These are phyloP conservation scores for Xestia sexstrigata DNA, from an alignment of 2,888 invertebrate species.

Conservation along the genomic window DNA sequence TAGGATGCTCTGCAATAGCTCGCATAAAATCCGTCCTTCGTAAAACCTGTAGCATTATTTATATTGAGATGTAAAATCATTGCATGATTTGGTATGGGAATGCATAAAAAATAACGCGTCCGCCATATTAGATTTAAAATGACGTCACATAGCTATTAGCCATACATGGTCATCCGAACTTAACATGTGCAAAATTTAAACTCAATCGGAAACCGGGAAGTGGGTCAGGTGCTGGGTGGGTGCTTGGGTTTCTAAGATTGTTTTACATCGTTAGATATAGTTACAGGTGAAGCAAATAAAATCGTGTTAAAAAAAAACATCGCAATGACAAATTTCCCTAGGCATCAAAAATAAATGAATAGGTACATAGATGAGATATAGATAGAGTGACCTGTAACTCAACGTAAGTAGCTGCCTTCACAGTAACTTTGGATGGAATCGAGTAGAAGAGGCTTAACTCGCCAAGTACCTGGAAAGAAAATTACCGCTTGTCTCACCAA, in stretches of 20 bases:
- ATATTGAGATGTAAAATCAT: neutral
- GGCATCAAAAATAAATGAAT: slow-evolving; percentile 1
- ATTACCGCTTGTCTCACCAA: slow-evolving; percentile 40
- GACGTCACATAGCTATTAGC: too few species aligned
- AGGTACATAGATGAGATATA: neutral
- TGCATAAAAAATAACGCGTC: too few species aligned
- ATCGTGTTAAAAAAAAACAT: neutral
- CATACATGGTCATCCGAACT: too few species aligned
- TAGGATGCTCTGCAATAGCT: slow-evolving; percentile 82
- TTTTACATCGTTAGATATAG: too few species aligned
- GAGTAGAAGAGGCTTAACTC: slow-evolving; percentile 87
- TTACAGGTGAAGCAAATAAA: too few species aligned
- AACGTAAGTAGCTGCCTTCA: slow-evolving; percentile 88
- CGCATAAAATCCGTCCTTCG: slow-evolving; percentile 85
- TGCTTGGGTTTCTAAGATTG: too few species aligned
- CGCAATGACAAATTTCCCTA: neutral
- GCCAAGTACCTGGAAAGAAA: slow-evolving; percentile 81
- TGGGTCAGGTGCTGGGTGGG: too few species aligned
- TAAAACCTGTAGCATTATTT: slow-evolving; percentile 74
- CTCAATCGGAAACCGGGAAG: too few species aligned
- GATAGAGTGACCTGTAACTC: slow-evolving; percentile 83
- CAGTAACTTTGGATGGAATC: slow-evolving; percentile 87
- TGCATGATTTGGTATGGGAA: too few species aligned
- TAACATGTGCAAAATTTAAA: too few species aligned
- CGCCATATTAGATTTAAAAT: too few species aligned